Evolutionary conservation across 2,113 vertebrate genomes (phyloP).

Genomic region (Oxygymnocypris stewartii): DNA sequence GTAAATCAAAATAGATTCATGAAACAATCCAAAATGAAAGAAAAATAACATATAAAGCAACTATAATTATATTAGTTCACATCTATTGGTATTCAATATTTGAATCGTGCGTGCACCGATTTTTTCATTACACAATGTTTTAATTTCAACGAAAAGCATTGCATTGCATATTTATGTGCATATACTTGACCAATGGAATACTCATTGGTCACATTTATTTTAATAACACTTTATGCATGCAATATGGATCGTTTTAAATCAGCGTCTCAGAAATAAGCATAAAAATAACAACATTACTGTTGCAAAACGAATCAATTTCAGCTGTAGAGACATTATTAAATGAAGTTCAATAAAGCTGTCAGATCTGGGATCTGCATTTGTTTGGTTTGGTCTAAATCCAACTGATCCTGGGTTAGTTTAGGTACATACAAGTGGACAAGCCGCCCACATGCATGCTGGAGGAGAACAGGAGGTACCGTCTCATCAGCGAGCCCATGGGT

Average conservation of each 20-base stretch:
- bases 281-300: no score
- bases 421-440: slow-evolving; percentile 80
- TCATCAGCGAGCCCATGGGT: slow-evolving; percentile 81
- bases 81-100: background rate
- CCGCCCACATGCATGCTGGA: slow-evolving; percentile 81
- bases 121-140: background rate
- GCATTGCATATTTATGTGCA: no score
- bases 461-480: slow-evolving; percentile 76
- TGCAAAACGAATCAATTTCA: background rate
- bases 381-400: background rate
- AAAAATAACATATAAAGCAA: background rate
- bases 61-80: background rate
- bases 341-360: background rate
- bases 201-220: no score
- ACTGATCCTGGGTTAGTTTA: background rate
- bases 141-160: no score
- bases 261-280: no score
- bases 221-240: no score
- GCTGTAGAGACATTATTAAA: no score
- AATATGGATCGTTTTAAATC: no score
- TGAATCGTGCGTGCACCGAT: background rate
- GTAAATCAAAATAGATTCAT: background rate
- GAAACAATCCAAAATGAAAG: background rate
- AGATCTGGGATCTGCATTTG: no score
- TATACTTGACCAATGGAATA: no score